A percentile compares a stretch with the other conserved stretches of the same genome.
These are phyloP conservation scores for Larimichthys polyactis DNA, from an alignment of 2,113 vertebrate genomes.

Conservation along the genomic window DNA sequence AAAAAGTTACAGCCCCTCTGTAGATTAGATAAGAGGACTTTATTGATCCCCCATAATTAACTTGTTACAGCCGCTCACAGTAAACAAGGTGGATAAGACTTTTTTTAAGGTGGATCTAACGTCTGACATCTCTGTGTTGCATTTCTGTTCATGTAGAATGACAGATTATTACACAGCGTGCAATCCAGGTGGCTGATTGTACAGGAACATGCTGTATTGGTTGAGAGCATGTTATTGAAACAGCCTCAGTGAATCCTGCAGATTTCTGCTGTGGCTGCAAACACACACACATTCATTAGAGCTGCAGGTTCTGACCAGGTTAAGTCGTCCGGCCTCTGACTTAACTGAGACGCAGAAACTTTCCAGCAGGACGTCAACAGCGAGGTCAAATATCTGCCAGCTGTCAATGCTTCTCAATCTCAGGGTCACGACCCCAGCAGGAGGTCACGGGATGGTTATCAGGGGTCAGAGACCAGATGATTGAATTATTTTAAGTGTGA, in stretches of 20 bases:
- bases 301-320: background rate
- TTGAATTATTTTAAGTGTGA: background rate
- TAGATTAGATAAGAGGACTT: no score
- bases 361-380: background rate
- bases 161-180: no score
- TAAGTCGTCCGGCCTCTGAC: background rate
- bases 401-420: conserved; percentile 32
- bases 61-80: no score
- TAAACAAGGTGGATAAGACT: no score
- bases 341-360: background rate
- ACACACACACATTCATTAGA: background rate
- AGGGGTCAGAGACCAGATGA: conserved; percentile 17
- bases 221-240: no score
- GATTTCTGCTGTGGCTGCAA: background rate
- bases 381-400: conserved; percentile 43
- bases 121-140: no score
- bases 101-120: no score
- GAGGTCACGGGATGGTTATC: conserved; percentile 21
- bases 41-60: no score
- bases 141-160: no score
- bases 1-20: no score
- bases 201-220: no score
- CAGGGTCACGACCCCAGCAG: conserved; percentile 29
- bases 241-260: background rate
- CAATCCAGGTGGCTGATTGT: no score